Evolutionary conservation across 2,888 invertebrate genomes (phyloP).

Genomic region (Eudasyphora cyanicolor): DNA sequence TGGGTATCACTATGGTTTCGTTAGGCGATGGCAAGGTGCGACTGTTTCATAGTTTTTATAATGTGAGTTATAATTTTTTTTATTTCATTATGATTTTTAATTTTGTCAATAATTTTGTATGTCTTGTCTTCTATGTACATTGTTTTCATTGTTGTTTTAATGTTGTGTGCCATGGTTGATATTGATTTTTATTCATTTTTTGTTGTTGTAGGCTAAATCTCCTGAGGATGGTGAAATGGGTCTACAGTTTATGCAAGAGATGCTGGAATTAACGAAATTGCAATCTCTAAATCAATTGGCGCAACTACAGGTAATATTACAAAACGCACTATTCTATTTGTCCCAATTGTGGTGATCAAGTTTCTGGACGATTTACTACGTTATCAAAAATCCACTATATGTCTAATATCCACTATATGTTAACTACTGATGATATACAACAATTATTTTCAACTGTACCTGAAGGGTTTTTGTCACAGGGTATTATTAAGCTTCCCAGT

Average conservation of each 20-base stretch:
- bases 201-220: constrained; percentile 87
- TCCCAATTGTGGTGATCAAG: too few relatives aligned
- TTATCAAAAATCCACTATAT: too few relatives aligned
- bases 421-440: too few relatives aligned
- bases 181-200: not conserved
- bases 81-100: constrained; percentile 57
- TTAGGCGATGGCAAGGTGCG: constrained; percentile 95
- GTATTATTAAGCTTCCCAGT: too few relatives aligned
- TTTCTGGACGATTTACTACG: too few relatives aligned
- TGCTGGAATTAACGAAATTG: constrained; percentile 92
- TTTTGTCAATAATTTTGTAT: not conserved
- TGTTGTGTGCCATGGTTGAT: not conserved
- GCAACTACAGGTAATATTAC: constrained; percentile 75
- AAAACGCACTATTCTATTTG: too few relatives aligned
- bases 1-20: constrained; percentile 96
- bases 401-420: too few relatives aligned
- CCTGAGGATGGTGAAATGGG: constrained; percentile 95
- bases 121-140: constrained; percentile 11
- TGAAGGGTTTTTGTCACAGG: too few relatives aligned
- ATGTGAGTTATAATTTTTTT: constrained; percentile 83
- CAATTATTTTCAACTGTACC: too few relatives aligned
- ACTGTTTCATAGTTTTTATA: constrained; percentile 92
- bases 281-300: constrained; percentile 80
- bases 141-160: not conserved
- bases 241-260: constrained; percentile 96